These are phyloP conservation scores for Drosophila meridiana DNA, from an alignment of 2,888 invertebrate species.

Conservation along the genomic window DNA sequence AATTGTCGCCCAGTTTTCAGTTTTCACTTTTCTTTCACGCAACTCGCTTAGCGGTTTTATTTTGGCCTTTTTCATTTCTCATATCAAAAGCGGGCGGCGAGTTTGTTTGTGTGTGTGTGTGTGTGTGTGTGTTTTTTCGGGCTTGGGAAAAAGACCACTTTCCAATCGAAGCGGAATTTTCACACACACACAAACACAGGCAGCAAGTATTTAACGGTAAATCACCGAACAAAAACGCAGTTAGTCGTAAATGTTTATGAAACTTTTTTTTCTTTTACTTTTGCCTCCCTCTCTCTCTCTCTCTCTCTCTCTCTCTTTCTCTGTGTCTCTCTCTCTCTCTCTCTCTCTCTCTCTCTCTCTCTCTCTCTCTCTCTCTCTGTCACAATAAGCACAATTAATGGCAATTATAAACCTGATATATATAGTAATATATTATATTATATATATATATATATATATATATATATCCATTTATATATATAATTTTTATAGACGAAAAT, in stretches of 20 bases:
- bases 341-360: not conserved
- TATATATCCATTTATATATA: slow-evolving; percentile 1
- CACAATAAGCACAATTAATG: slow-evolving; percentile 31
- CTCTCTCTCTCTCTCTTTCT: not conserved
- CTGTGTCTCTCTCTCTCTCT: no score
- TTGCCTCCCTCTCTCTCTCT: not conserved
- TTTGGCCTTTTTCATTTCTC: not conserved
- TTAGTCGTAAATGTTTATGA: slow-evolving; percentile 31
- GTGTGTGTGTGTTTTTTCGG: slow-evolving; percentile 11
- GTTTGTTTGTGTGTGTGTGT: not conserved
- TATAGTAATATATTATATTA: not conserved
- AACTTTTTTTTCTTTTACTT: slow-evolving; percentile 6
- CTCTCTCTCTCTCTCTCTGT: not conserved
- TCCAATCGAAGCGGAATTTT: slow-evolving; percentile 63
- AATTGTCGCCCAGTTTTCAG: slow-evolving; percentile 70
- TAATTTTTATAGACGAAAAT: slow-evolving; percentile 51
- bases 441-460: slow-evolving; percentile 3
- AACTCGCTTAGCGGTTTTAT: slow-evolving; percentile 14
- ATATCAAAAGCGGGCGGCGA: slow-evolving; percentile 13
- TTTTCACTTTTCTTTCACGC: slow-evolving; percentile 73
- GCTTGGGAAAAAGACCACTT: slow-evolving; percentile 63
- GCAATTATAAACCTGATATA: slow-evolving; percentile 34
- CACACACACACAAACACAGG: slow-evolving; percentile 29
- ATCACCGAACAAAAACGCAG: slow-evolving; percentile 63
- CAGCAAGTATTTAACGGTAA: slow-evolving; percentile 63